A percentile compares a stretch with the other conserved stretches of the same genome.
These are phyloP conservation scores for Ruditapes philippinarum DNA, from an alignment of 1,140 invertebrate genomes.

Conservation along the genomic window DNA sequence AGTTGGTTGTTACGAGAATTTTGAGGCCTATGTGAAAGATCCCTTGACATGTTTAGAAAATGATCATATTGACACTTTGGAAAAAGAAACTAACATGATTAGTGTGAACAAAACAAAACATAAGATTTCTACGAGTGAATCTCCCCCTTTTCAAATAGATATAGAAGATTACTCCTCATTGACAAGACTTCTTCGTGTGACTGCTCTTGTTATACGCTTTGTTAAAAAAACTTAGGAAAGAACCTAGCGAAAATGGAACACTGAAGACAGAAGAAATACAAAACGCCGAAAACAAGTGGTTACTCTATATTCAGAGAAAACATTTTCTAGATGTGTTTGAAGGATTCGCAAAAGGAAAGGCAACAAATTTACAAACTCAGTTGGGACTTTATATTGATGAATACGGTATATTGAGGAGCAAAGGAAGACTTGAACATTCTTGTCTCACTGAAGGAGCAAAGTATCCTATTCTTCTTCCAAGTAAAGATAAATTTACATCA, in stretches of 20 bases:
- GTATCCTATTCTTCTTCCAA: not conserved
- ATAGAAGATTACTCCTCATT: not conserved
- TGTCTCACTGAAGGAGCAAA: not conserved
- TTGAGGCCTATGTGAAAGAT: not conserved
- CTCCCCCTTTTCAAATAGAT: not conserved
- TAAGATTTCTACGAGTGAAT: no score
- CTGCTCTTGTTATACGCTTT: not conserved
- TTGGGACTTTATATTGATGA: not conserved
- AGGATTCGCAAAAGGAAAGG: not conserved
- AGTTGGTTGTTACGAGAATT: not conserved
- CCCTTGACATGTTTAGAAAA: not conserved
- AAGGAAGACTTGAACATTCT: conserved; percentile 17
- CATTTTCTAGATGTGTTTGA: not conserved
- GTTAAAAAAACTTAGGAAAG: not conserved
- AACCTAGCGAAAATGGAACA: not conserved
- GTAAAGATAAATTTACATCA: not conserved
- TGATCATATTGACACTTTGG: not conserved
- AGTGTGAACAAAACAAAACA: no score
- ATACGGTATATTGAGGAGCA: not conserved
- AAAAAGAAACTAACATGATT: not conserved
- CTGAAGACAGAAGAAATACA: not conserved
- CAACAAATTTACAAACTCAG: not conserved
- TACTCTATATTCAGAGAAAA: not conserved
- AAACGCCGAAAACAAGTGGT: not conserved
- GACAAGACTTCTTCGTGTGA: not conserved